Conservation (phyloP, 2,797 vertebrate genomes). For the Orestias chungarensis region DNA sequence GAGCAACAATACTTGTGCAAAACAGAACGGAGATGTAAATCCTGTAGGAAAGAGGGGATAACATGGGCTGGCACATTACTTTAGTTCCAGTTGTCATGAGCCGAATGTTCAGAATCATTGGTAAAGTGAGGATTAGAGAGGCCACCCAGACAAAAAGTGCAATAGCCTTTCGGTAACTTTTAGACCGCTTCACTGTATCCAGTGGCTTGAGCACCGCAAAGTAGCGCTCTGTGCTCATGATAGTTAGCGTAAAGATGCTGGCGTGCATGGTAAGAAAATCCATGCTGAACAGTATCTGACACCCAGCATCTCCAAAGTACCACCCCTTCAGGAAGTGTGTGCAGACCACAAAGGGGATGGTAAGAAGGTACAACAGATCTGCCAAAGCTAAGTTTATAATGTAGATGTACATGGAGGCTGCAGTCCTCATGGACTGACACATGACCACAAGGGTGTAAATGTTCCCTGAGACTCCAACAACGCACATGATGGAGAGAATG, state of each 20-base stretch:
- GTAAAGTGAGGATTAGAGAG: conserved; percentile 87
- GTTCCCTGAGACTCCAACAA: conserved; percentile 88
- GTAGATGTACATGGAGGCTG: conserved; percentile 94
- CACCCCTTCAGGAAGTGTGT: conserved; percentile 90
- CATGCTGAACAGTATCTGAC: conserved; percentile 88
- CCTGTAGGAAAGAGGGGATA: conserved; percentile 85
- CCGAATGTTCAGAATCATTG: conserved; percentile 90
- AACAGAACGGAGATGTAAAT: conserved; percentile 90
- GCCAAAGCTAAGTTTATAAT: conserved; percentile 92
- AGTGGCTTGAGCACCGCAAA: conserved; percentile 90
- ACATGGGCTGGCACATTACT: conserved; percentile 85
- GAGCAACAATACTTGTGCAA: conserved; percentile 91
- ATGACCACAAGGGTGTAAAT: conserved; percentile 93
- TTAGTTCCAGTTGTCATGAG: conserved; percentile 82
- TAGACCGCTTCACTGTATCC: conserved; percentile 90
- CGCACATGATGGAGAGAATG: conserved; percentile 89
- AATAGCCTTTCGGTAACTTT: conserved; percentile 91
- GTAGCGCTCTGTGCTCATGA: conserved; percentile 94
- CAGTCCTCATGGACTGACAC: conserved; percentile 89
- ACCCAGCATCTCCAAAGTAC: conserved; percentile 90
- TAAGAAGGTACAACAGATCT: conserved; percentile 90
- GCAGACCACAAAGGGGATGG: conserved; percentile 92
- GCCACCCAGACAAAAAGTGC: conserved; percentile 87
- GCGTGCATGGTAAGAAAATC: conserved; percentile 95
- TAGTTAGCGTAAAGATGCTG: conserved; percentile 91